A percentile compares a stretch with the other conserved stretches of the same genome.
Conservation (phyloP, 2,888 invertebrate species). For the Pristionchus fissidentatus region DNA sequence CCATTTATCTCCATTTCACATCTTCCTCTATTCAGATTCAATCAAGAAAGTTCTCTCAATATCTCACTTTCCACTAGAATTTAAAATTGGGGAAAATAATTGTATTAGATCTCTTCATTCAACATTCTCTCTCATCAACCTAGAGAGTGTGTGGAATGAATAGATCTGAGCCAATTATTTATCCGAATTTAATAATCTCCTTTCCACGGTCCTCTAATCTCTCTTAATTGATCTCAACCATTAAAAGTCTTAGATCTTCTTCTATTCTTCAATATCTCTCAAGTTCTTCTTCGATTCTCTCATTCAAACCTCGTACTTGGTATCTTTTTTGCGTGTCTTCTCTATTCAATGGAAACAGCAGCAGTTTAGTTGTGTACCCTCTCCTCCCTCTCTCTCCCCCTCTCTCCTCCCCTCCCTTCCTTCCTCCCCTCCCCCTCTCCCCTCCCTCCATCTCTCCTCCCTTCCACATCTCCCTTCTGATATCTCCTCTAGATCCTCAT, state of each 20-base stretch:
- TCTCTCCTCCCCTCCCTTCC: background rate
- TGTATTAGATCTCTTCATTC: constrained; percentile 5
- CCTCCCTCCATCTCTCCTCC: constrained; percentile 1
- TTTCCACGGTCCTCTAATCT: background rate
- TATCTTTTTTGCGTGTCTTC: background rate
- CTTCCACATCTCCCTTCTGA: constrained; percentile 14
- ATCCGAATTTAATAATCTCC: too few species aligned
- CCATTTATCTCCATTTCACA: background rate
- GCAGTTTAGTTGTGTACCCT: constrained; percentile 18
- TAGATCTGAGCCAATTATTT: too few species aligned
- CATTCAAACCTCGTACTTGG: background rate
- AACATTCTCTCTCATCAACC: background rate
- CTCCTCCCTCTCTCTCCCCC: background rate
- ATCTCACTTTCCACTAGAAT: constrained; percentile 3
- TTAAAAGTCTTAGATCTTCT: too few species aligned
- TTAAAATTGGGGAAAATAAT: too few species aligned
- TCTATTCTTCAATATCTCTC: background rate
- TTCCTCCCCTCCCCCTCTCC: background rate
- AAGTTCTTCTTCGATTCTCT: background rate
- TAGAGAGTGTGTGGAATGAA: too few species aligned
- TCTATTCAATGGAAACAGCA: constrained; percentile 40
- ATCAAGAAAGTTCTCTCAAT: background rate
- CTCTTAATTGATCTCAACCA: background rate
- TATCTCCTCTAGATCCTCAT: constrained; percentile 26
- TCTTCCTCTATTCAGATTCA: background rate